A percentile compares a stretch with the other conserved stretches of the same genome.
These are phyloP conservation scores for Brachionus paranguensis DNA, from an alignment of 1,140 invertebrate species.

Conservation along the genomic window DNA sequence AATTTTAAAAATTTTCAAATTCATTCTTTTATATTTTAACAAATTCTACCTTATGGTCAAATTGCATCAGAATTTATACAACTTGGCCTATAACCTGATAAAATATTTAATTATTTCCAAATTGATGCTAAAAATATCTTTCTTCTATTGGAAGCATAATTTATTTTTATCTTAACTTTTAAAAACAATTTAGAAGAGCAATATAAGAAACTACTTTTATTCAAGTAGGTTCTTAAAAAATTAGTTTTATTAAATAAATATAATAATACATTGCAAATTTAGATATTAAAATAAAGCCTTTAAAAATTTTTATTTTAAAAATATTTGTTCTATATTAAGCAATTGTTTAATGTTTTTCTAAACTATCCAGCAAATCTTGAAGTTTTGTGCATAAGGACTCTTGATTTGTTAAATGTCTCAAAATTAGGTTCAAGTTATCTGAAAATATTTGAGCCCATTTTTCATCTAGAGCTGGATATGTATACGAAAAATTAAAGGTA, in stretches of 20 bases:
- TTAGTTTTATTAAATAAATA: background rate
- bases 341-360: background rate
- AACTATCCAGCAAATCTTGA: background rate
- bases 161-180: too few species aligned
- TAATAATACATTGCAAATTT: too few species aligned
- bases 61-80: background rate
- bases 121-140: background rate
- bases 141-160: too few species aligned
- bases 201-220: background rate
- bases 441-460: conserved; percentile 15
- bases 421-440: background rate
- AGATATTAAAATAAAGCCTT: too few species aligned
- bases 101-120: background rate
- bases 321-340: background rate
- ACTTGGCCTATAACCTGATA: background rate
- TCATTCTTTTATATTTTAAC: background rate
- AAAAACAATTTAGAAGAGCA: too few species aligned
- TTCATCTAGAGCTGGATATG: conserved; percentile 6
- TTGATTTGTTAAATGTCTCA: background rate
- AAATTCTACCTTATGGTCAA: background rate
- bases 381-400: background rate
- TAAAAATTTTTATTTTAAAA: background rate
- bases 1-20: background rate
- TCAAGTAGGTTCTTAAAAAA: background rate
- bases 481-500: conserved; percentile 36